Evolutionary conservation across 92 coral and sea anemone species (phyloP), one percentile per base, ranked within the genome.

Genomic region (Epizoanthus illoricatus): DNA sequence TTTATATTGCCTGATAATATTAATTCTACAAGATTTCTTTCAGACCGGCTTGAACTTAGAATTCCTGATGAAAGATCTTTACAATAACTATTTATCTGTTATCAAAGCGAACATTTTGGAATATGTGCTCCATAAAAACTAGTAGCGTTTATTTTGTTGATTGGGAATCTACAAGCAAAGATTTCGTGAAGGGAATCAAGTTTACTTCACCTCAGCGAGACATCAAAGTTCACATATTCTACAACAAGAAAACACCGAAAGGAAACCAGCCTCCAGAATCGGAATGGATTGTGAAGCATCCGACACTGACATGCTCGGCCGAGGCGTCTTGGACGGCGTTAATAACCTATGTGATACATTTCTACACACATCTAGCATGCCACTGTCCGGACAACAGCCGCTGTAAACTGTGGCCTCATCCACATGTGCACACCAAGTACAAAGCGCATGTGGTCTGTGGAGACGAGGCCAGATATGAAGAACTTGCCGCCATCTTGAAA

Each of bases 311-410:
- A 9, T 40, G 79, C 2, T 92, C 97, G 13, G 86, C 88, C 21
- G 97, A 92, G 55, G 97, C 97, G 0, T 90, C 97, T 2, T 92
- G 97, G 97, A 92, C 97, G 8, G 97, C 97, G 1, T 87, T 92
- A 13, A 68, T 92, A 16, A 92, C 97, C 6, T 92, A 90, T 69
- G 89, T 92, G 13, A 87, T 90, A 42, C 94, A 92, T 81, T 90
- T 92, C 75, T 92, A 92, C 87, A 90, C 97, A 3, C 97, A 90
- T 68, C 84, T 84, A 4, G 85, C 93, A 15, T 90, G 93, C 79
- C 86, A 87, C 43, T 92, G 93, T 63, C 17, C 88, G 13, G 80
- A 74, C 24, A 89, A 88, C 57, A 80, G 85, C 8, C 89, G 71
- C 86, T 92, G 97, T 23, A 88, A 88, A 80, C 83, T 92, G 3